phyloP scores from a whole-genome alignment of 2,113 vertebrate species.

The Gymnarchus niloticus region DNA sequence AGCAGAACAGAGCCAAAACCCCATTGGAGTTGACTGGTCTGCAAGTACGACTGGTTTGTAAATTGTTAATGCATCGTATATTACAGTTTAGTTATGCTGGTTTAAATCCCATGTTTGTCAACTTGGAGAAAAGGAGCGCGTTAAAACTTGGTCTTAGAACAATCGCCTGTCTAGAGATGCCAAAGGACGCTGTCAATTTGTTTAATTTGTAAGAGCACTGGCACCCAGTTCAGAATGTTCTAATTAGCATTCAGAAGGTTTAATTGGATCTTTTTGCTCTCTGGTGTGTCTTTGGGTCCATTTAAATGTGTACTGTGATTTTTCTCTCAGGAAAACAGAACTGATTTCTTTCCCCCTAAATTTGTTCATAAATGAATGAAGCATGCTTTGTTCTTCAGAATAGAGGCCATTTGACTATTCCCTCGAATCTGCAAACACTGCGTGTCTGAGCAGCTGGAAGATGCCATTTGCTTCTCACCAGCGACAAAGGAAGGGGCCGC shows the following conservation, averaged over 20 bases:
- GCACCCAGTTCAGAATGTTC: slow-evolving; percentile 25
- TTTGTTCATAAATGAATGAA: slow-evolving; percentile 30
- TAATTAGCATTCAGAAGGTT: slow-evolving; percentile 27
- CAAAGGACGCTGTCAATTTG: slow-evolving; percentile 3
- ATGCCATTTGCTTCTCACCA: slow-evolving; percentile 25
- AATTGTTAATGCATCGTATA: background rate
- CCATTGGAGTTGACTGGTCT: too few species aligned
- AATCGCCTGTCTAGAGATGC: background rate
- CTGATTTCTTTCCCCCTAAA: background rate
- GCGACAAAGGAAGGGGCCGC: slow-evolving; percentile 18
- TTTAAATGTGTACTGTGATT: slow-evolving; percentile 26
- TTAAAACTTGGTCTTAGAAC: slow-evolving; percentile 4
- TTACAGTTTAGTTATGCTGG: background rate
- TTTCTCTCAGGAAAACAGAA: slow-evolving; percentile 8
- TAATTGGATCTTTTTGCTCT: slow-evolving; percentile 30
- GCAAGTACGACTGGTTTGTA: background rate
- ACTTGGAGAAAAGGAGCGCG: background rate
- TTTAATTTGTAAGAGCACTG: slow-evolving; percentile 21
- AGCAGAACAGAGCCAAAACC: background rate
- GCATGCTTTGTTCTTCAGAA: slow-evolving; percentile 30
- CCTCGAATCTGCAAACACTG: slow-evolving; percentile 26
- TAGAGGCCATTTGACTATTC: slow-evolving; percentile 29
- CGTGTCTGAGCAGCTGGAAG: slow-evolving; percentile 28
- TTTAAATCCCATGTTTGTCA: background rate
- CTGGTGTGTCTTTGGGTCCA: slow-evolving; percentile 25